phyloP scores from a whole-genome alignment of 2,888 invertebrate species.

The Nineta flava region DNA sequence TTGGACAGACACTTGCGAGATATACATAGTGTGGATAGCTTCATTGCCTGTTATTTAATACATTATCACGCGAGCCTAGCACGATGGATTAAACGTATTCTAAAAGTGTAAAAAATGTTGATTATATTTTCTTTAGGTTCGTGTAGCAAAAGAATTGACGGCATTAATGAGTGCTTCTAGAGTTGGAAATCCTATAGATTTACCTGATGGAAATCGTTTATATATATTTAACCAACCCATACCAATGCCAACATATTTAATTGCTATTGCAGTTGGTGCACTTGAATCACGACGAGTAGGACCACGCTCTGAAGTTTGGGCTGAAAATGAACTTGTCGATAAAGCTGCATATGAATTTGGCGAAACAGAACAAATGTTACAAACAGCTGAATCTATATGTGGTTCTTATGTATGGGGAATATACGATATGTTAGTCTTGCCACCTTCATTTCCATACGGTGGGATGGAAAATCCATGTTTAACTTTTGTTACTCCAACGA shows the following conservation, averaged over 20 bases:
- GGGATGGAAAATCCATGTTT: slow-evolving; percentile 97
- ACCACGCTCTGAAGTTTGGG: slow-evolving; percentile 75
- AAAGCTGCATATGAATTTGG: slow-evolving; percentile 77
- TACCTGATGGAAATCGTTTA: slow-evolving; percentile 28
- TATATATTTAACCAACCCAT: slow-evolving; percentile 55
- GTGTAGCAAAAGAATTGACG: slow-evolving; percentile 55
- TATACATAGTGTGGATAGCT: too few relatives aligned
- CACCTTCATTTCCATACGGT: slow-evolving; percentile 87
- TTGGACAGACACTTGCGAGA: too few relatives aligned
- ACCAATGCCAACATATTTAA: slow-evolving; percentile 76
- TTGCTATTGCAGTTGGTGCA: slow-evolving; percentile 78
- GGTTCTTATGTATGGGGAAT: slow-evolving; percentile 84
- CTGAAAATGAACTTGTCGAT: slow-evolving; percentile 71
- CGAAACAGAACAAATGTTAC: slow-evolving; percentile 68
- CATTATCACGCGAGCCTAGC: too few relatives aligned
- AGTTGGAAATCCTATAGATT: slow-evolving; percentile 27
- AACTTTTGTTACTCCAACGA: slow-evolving; percentile 87
- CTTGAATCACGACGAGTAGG: slow-evolving; percentile 61
- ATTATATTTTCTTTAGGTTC: slow-evolving; percentile 32
- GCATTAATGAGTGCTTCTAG: slow-evolving; percentile 80
- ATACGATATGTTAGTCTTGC: slow-evolving; percentile 80
- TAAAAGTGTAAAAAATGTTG: slow-evolving; percentile 3
- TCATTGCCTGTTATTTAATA: too few relatives aligned
- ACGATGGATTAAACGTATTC: too few relatives aligned
- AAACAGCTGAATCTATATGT: slow-evolving; percentile 66